These are phyloP conservation scores for Lagorchestes hirsutus DNA, from an alignment of 2,797 vertebrate species.

Conservation along the genomic window DNA sequence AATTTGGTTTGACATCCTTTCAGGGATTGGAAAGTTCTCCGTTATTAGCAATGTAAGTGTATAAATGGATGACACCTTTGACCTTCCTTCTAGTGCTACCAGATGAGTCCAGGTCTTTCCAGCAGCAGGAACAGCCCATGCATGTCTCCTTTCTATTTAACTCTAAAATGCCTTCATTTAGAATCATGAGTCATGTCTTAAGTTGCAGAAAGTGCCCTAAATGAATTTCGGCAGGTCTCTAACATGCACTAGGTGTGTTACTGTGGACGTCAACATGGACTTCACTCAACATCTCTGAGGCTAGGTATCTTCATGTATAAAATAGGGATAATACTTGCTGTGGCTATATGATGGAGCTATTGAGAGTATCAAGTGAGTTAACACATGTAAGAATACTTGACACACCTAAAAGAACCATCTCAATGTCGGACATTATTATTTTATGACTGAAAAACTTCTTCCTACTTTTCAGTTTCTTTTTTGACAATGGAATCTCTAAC, in stretches of 20 bases:
- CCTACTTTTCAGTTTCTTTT: not conserved
- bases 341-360: not conserved
- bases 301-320: not conserved
- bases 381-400: not conserved
- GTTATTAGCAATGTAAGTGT: constrained; percentile 99
- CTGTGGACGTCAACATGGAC: not conserved
- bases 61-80: not conserved
- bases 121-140: not conserved
- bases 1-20: constrained; percentile 97
- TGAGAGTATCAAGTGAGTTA: not conserved
- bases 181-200: not conserved
- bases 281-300: not conserved
- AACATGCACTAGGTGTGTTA: not conserved
- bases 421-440: not conserved
- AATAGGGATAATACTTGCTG: not conserved
- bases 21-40: constrained; percentile 97
- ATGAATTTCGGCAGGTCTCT: not conserved
- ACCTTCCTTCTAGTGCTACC: not conserved
- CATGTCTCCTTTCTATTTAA: not conserved
- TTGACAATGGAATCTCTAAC: not conserved
- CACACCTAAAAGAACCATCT: not conserved
- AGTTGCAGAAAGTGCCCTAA: not conserved
- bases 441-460: not conserved
- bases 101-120: not conserved
- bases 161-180: constrained; percentile 8